Evolutionary conservation across 2,888 invertebrate genomes (phyloP).

Genomic region (Portevinia maculata): DNA sequence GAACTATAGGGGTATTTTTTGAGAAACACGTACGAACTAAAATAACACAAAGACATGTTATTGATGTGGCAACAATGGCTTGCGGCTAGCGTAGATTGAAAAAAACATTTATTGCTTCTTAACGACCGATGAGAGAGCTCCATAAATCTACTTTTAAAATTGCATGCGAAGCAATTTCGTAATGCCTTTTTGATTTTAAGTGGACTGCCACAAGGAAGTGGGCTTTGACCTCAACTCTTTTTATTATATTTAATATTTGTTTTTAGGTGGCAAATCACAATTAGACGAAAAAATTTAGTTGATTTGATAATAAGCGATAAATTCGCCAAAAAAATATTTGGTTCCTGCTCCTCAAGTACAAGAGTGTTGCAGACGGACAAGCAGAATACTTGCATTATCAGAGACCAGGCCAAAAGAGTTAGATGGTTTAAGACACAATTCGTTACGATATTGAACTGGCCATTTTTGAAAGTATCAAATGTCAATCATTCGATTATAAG

Average conservation of each 20-base stretch:
- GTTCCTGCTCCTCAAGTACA: no score
- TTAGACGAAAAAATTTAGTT: no score
- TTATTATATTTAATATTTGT: not conserved
- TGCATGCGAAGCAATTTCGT: not conserved
- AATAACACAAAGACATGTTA: conserved; percentile 18
- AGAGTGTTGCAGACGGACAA: no score
- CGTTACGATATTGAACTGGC: no score
- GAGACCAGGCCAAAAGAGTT: no score
- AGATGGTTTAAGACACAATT: no score
- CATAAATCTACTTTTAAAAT: not conserved
- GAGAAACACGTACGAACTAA: not conserved
- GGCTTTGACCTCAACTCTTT: not conserved
- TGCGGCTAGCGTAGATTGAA: conserved; percentile 9
- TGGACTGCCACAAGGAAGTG: conserved; percentile 1
- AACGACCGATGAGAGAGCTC: conserved; percentile 27
- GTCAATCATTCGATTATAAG: no score
- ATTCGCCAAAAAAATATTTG: no score
- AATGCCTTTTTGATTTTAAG: not conserved
- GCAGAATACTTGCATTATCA: no score
- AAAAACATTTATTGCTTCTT: conserved; percentile 40
- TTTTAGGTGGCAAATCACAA: no score
- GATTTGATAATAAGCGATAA: no score
- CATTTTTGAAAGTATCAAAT: no score
- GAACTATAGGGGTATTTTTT: conserved; percentile 15
- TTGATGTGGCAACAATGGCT: conserved; percentile 42